Base-by-base conservation (phyloP, 2,888 invertebrate genomes). In the Spodoptera exigua region DNA sequence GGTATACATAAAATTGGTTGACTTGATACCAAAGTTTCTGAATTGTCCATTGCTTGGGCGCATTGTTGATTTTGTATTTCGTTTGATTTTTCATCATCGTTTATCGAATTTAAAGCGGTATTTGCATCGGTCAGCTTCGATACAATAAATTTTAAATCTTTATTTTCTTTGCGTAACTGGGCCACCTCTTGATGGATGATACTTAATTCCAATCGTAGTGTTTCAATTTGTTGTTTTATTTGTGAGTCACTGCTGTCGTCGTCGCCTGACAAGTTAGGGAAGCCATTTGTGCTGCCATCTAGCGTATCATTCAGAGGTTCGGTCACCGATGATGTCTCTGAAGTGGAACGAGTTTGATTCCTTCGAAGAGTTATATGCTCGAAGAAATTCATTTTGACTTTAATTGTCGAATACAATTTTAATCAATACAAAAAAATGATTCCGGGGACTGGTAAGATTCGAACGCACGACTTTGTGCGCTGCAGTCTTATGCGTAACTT, bases 231-330 rank as follows among this genome's bases (percentile, higher is more conserved):
- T 7, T 21, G n/a, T 9, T 5, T 21, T n/a, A 43, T 13, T n/a
- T 4, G 3, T n/a, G 12, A 4, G 12, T 43, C 41, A n/a, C n/a
- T n/a, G n/a, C 18, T 5, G 41, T 21, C 13, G n/a, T 43, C n/a
- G 11, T 43, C 41, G 7, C 4, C 21, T 13, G 41, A 43, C 13
- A 43, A n/a, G n/a, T 43, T 43, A 21, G 18, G 41, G 5, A 21
- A 21, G 21, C 41, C 13, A 12, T n/a, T 43, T 18, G n/a, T n/a
- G 21, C 21, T 43, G 41, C 41, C 41, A 43, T 43, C 41, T 43
- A 43, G 21, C 13, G 41, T 21, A 1, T 12, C 5, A 9, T 43
- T 43, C 2, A 12, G 12, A 21, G 21, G 9, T n/a, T 43, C 41
- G 2, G n/a, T 4, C 7, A n/a, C 21, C 5, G 13, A n/a, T 21